Conservation (phyloP, 2,797 vertebrate genomes). For the Furcifer pardalis region DNA sequence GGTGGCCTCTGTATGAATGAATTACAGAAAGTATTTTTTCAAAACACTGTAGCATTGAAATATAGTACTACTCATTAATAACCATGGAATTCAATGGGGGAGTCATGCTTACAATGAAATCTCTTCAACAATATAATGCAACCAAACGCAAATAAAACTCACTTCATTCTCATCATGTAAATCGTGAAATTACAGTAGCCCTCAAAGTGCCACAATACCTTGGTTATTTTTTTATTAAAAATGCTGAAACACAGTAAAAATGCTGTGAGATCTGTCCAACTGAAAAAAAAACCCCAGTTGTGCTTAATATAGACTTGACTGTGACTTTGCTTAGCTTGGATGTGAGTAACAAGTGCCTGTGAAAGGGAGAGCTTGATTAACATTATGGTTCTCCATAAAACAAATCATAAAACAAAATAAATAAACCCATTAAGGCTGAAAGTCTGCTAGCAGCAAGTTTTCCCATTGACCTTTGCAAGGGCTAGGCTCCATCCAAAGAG, state of each 20-base stretch:
- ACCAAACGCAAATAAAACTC: no score
- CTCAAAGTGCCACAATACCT: no score
- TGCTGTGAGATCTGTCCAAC: neutral
- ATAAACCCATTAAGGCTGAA: constrained; percentile 31
- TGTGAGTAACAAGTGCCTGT: neutral
- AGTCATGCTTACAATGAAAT: neutral
- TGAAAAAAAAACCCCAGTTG: neutral
- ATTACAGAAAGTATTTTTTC: no score
- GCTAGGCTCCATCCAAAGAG: neutral
- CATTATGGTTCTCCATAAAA: neutral
- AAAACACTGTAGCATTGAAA: no score
- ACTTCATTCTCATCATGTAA: no score
- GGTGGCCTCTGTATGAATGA: no score
- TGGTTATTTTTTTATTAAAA: no score
- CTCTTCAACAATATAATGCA: no score
- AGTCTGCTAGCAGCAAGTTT: constrained; percentile 14
- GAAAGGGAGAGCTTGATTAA: constrained; percentile 35
- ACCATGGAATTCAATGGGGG: neutral
- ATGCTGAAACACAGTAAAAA: no score
- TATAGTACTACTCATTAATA: no score
- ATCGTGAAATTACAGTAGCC: no score
- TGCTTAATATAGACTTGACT: constrained; percentile 10
- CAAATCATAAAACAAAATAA: constrained; percentile 39
- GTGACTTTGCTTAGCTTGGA: constrained; percentile 12
- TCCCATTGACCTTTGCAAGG: neutral